These are phyloP conservation scores for Oppia nitens DNA, from an alignment of 1,140 invertebrate species.

Conservation along the genomic window DNA sequence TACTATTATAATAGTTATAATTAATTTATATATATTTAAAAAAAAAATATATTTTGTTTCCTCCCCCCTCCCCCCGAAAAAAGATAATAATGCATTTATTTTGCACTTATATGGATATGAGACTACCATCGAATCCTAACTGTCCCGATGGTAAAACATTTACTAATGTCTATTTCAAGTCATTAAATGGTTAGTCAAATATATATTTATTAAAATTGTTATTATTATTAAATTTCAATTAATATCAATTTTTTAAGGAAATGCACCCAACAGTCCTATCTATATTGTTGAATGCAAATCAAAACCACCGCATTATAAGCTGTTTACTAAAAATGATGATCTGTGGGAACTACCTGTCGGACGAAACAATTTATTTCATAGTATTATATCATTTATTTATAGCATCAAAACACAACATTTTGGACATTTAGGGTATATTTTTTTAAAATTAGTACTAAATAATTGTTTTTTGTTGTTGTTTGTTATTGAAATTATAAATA, in stretches of 20 bases:
- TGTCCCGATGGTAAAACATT: constrained; percentile 60
- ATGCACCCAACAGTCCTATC: constrained; percentile 25
- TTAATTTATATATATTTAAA: too few relatives aligned
- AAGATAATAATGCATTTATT: constrained; percentile 65
- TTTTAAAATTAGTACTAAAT: not conserved
- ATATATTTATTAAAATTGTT: too few relatives aligned
- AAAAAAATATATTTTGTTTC: too few relatives aligned
- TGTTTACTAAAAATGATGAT: constrained; percentile 42
- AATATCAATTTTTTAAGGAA: constrained; percentile 2
- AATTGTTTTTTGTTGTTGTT: not conserved
- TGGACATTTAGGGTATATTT: constrained; percentile 44
- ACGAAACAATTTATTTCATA: constrained; percentile 63
- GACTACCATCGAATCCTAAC: constrained; percentile 49
- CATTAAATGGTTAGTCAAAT: constrained; percentile 34
- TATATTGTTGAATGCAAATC: constrained; percentile 32
- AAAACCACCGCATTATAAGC: constrained; percentile 52
- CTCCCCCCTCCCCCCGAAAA: too few relatives aligned
- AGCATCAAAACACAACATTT: constrained; percentile 52
- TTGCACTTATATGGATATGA: constrained; percentile 59
- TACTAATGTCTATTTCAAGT: constrained; percentile 42
- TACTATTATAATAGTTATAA: too few relatives aligned
- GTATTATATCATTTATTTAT: constrained; percentile 56
- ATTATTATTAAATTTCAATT: constrained; percentile 1
- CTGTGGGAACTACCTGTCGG: constrained; percentile 48
- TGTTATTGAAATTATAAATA: not conserved